Base-by-base conservation (phyloP, 2,797 vertebrate genomes). In the Silurus lanzhouensis region DNA sequence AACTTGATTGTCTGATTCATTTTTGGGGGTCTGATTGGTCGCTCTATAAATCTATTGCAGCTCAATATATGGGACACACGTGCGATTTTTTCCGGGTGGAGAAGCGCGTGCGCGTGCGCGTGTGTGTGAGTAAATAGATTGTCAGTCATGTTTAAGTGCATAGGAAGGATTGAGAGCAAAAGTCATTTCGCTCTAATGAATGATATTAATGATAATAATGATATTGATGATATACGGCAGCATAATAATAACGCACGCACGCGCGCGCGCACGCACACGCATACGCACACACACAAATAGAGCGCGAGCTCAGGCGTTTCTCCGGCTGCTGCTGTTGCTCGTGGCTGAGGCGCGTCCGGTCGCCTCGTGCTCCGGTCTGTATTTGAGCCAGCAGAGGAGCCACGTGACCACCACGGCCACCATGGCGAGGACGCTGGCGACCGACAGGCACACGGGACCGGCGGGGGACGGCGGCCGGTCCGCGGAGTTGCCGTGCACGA, bases 381-480 rank as follows among this genome's bases (percentile, higher is more conserved):
- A 98, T 92, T 97, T 97, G 88, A 97, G 94, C 97, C 96, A 97
- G 92, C 97, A 99, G 91, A 97, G 97, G 85, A 97, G 93, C 96
- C 97, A 99, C 22, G 97, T 98, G 92, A 97, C 96, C 46, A 98
- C 96, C 88, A 97, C 96, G 0, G 97, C 97, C 92, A 98, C 96
- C 93, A 99, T 96, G 86, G 97, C 97, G 83, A 98, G 93, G 92
- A 97, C 96, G 94, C 97, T 97, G 90, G 97, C 97, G 1, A 98
- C 96, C 17, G 96, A 98, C 91, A 99, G 85, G 90, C 97, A 99
- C 87, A 98, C 97, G 88, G 97, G 97, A 82, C 97, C 97, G 83
- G 97, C 96, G 9, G 97, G 96, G 77, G 96, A 97, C 22, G 96
- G 96, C 0, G 96, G 95, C 55, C 78, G 78, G 60, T 80, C 60